Evolutionary conservation across 2,113 vertebrate species (phyloP), one percentile per base, ranked within the genome.

Genomic region (Perccottus glenii): DNA sequence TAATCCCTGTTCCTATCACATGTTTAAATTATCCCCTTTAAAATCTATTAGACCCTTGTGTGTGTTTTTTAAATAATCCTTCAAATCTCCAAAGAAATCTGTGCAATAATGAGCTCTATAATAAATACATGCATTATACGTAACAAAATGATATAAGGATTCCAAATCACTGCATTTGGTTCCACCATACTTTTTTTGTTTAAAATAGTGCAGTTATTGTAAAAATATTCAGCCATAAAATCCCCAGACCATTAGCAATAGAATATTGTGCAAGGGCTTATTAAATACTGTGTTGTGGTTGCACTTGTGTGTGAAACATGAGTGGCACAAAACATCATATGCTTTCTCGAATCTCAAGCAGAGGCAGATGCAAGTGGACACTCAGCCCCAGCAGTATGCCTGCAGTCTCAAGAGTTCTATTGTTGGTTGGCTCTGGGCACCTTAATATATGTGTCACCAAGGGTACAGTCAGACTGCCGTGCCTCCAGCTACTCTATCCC

Each of bases 301-400:
- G 42, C 72, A 62, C 66, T 50, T 63, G 69, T 68, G 56, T 75
- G 44, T 10, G 66, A 55, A 58, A 70, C 45, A 80, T 65, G 58
- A 64, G 48, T 82, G 78, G 53, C 81, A 86, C 77, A 85, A 73
- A 83, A 44, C 78, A 88, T 87, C 75, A 84, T 52, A 50, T 43
- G 46, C 58, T 35, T 16, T 19, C 42, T 15, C 32, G 6, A 16
- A 53, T 27, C 19, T 27, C 19, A 27, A 27, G 19, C 38, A 32
- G 53, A 72, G 64, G 53, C 67, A 61, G 46, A 82, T 52, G 57
- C 64, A 68, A 64, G 64, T 47, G 3, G 77, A 68, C 66, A 44
- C 64, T 40, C 62, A 75, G 70, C 49, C 48, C 64, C 52, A 50
- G 52, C 36, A 27, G 49, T 38, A 51, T 44, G 19, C 53, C 32